Percentiles rank a stretch among this genome's conserved stretches.
Conservation (phyloP, 1,140 invertebrate species). For the Orchesella cincta region DNA sequence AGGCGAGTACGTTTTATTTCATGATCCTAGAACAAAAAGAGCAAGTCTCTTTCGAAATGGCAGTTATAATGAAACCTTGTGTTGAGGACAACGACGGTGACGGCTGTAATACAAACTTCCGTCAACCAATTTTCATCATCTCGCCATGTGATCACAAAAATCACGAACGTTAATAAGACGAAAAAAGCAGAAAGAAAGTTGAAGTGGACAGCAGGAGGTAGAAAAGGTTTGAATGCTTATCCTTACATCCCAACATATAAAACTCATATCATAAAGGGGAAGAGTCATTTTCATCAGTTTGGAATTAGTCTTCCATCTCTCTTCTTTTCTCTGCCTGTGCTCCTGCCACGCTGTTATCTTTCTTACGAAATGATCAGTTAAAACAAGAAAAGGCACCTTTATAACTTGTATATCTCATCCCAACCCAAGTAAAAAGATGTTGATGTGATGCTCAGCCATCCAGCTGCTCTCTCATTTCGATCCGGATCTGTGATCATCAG, state of each 20-base stretch:
- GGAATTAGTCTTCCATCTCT: too few species aligned
- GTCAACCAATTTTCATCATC: constrained; percentile 9
- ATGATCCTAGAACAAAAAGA: too few species aligned
- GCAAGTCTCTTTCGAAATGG: neutral
- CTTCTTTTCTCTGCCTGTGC: neutral
- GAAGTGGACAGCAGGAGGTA: neutral
- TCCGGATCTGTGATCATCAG: neutral
- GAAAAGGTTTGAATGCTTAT: neutral
- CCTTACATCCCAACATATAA: too few species aligned
- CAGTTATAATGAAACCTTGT: neutral
- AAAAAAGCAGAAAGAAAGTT: neutral
- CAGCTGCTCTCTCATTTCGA: constrained; percentile 11
- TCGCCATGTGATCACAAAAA: neutral
- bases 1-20: too few species aligned
- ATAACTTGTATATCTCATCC: neutral
- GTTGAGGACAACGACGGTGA: too few species aligned
- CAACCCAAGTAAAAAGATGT: neutral
- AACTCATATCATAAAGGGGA: too few species aligned
- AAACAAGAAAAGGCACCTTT: neutral
- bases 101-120: neutral
- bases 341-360: neutral
- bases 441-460: neutral
- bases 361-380: neutral
- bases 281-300: too few species aligned
- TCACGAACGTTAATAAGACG: neutral